Conservation (phyloP, 2,113 vertebrate species). For the Gulo gulo region DNA sequence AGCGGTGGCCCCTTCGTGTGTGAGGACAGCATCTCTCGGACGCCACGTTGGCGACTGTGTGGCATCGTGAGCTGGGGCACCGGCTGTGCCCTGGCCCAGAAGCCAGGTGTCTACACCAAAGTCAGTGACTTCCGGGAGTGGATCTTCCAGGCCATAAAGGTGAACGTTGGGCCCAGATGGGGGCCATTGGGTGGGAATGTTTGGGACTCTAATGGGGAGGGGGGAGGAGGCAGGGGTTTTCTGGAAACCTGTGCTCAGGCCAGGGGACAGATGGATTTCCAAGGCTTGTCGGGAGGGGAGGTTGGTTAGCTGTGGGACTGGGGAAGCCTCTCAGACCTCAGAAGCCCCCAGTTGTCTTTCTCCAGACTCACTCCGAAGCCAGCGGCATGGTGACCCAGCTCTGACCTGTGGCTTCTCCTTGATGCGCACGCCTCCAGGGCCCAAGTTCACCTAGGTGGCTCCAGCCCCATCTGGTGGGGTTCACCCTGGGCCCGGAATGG, state of each 20-base stretch:
- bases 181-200: background rate
- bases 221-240: background rate
- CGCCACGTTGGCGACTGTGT: conserved; percentile 88
- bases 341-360: conserved; percentile 8
- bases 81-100: conserved; percentile 91
- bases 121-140: conserved; percentile 91
- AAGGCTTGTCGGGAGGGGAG: background rate
- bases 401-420: conserved; percentile 55
- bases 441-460: background rate
- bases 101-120: conserved; percentile 92
- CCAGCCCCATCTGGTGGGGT: background rate
- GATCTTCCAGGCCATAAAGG: conserved; percentile 93
- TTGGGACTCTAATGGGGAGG: background rate
- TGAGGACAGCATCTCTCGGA: conserved; percentile 89
- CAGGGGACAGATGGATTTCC: background rate
- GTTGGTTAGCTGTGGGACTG: background rate
- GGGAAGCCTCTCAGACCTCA: background rate
- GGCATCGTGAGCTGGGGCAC: conserved; percentile 96
- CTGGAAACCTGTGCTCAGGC: background rate
- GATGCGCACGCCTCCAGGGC: conserved; percentile 16
- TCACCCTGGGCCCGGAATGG: background rate
- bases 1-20: conserved; percentile 93
- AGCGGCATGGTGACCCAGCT: conserved; percentile 74
- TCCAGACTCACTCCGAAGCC: conserved; percentile 76
- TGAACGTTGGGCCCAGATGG: conserved; percentile 53